phyloP scores from a whole-genome alignment of 2,113 vertebrate species.

The Mastomys coucha region DNA sequence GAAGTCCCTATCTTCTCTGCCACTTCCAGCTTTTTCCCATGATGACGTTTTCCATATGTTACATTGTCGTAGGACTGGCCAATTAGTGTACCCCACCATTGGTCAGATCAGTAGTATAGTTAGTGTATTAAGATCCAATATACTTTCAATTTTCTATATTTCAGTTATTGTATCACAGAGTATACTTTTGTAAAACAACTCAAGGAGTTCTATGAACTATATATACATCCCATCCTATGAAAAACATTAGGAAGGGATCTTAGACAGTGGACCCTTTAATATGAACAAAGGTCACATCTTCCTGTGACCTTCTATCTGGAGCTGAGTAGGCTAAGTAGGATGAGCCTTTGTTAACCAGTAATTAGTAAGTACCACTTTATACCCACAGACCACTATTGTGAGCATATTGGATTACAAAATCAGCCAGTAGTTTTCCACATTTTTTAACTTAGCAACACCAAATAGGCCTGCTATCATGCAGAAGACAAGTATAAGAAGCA shows the following conservation, averaged over 20 bases:
- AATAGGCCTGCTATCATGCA: not conserved
- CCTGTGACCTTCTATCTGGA: not conserved
- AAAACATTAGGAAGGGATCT: not conserved
- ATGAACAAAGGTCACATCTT: not conserved
- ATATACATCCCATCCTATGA: not conserved
- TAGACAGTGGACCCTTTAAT: not conserved
- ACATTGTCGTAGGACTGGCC: not conserved
- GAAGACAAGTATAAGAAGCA: not conserved
- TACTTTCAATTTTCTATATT: conserved; percentile 14
- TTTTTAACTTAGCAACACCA: not conserved
- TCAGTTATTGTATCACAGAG: not conserved
- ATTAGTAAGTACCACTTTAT: not conserved
- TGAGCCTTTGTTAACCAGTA: not conserved
- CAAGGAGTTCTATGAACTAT: not conserved
- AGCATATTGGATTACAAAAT: not conserved
- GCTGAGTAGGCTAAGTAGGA: not conserved
- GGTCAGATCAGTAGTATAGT: not conserved
- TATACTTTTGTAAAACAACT: conserved; percentile 17
- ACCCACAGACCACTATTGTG: not conserved
- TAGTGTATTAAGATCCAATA: not conserved
- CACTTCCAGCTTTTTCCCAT: not conserved
- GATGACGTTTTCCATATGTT: not conserved
- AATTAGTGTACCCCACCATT: not conserved
- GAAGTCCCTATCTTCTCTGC: not conserved
- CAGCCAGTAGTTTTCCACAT: not conserved